Evolutionary conservation across 2,888 invertebrate species (phyloP), one percentile per base, ranked within the genome.

Genomic region (Ormyrus nitidulus): DNA sequence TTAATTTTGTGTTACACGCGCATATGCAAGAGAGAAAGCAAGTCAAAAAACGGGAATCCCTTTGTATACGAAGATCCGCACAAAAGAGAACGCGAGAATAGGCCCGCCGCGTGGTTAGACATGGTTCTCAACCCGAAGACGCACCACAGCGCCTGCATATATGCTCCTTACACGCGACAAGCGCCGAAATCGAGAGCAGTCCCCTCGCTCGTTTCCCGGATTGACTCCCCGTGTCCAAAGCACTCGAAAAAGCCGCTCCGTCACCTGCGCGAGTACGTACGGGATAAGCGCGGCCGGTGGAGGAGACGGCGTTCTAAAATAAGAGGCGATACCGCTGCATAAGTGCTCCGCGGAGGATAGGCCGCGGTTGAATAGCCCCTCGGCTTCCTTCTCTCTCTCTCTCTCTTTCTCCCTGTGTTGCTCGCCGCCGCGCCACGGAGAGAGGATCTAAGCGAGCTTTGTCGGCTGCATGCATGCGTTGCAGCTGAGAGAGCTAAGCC

Each of bases 381-480:
- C 65, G 13, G 54, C 61, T 61, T 64, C 51, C 8, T 68, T 54
- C 64, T 51, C 51, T 74, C 49, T 48, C 53, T 62, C 64, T 69
- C 69, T 61, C 68, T 44, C 61, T 13, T 13, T 54, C 34, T 56
- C 58, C 34, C 34, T 34, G 34, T 34, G 34, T 34, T 34, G 46
- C n/a, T 70, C 59, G 13, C 58, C 59, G 34, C 34, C 46, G 48
- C 7, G 9, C 11, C 10, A n/a, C 9, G 11, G 56, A 46, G 46
- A 69, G 72, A 62, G 46, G 62, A 62, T 53, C 34, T 34, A 34
- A 62, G 44, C 65, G 34, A 10, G 61, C 86, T 87, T 86, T 87
- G 86, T 86, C 86, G 86, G 86, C 85, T 85, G 70, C 34, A 34
- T 34, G 34, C 34, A 34, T 34, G 34, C 0, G 19, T 9, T n/a